These are phyloP conservation scores for Euwallacea similis DNA, from an alignment of 1,140 invertebrate species.

Conservation along the genomic window DNA sequence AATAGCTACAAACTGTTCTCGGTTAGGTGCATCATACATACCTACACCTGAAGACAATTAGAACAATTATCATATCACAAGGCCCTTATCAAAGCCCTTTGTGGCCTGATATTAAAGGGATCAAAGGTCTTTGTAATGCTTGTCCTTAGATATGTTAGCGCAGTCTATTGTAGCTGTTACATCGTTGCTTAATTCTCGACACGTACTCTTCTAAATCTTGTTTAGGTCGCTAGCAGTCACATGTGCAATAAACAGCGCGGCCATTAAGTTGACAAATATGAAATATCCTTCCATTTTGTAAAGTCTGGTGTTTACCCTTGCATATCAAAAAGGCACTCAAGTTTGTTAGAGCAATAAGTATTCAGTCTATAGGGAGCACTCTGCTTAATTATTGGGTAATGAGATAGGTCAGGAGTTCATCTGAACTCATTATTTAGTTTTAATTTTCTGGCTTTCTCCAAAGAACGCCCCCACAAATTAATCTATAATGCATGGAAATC, in stretches of 20 bases:
- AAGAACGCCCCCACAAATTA: too few species aligned
- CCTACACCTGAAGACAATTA: too few species aligned
- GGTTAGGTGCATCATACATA: too few species aligned
- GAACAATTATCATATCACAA: too few species aligned
- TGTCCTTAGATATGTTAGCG: slow-evolving; percentile 19
- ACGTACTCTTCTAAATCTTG: slow-evolving; percentile 35
- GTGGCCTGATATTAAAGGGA: slow-evolving; percentile 28
- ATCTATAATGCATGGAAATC: too few species aligned
- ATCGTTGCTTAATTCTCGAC: slow-evolving; percentile 30
- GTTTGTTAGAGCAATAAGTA: neutral
- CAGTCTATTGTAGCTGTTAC: slow-evolving; percentile 8
- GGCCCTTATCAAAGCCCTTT: slow-evolving; percentile 19
- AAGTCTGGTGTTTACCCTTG: slow-evolving; percentile 14
- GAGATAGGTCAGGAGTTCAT: too few species aligned
- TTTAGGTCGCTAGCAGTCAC: slow-evolving; percentile 32
- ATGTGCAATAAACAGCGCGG: slow-evolving; percentile 35
- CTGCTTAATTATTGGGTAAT: too few species aligned
- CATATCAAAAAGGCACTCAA: slow-evolving; percentile 17
- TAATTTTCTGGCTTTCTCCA: too few species aligned
- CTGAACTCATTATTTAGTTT: too few species aligned
- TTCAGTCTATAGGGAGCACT: too few species aligned
- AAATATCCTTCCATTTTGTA: slow-evolving; percentile 29
- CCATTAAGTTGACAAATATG: slow-evolving; percentile 34
- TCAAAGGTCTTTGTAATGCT: slow-evolving; percentile 34
- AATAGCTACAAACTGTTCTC: too few species aligned